Evolutionary conservation across 2,888 invertebrate species (phyloP), one percentile per base, ranked within the genome.

Genomic region (Zygogramma bicolorata): DNA sequence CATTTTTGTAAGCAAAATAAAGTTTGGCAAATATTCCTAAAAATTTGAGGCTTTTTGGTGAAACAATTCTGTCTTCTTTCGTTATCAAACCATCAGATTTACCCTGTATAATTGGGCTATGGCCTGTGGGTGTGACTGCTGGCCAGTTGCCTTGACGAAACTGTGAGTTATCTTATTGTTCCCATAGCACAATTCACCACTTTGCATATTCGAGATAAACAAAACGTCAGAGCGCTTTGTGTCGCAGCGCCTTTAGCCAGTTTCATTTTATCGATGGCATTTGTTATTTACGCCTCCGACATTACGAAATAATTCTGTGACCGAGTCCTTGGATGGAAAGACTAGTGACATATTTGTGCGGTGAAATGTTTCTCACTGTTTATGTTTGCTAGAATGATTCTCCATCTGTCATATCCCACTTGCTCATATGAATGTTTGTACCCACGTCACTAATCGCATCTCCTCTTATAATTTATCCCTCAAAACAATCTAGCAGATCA

Each of bases 151-250:
- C 53, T 53, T 53, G 53, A 53, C 53, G 53, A 22, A 53, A 53
- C 53, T 27, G 53, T 53, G 7, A 53, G 25, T 53, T 53, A 53
- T 25, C 53, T 53, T 25, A 53, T 53, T 53, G 53, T 53, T 53
- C 53, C 42, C 53, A 53, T 13, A 53, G 53, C 53, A 53, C 53
- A 53, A 22, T 49, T 49, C 49, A 3, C 49, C 49, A 49, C 22
- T 53, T 53, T 53, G 53, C 53, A 53, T 53, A 53, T 13, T n/a
- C n/a, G 53, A 53, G 53, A 53, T 53, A 53, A 53, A 53, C 53
- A 53, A 53, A n/a, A 53, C 53, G 53, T 53, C 53, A 53, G 53
- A 13, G n/a, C 13, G 25, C 53, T 53, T 27, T 53, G 53, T 53
- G 5, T 13, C n/a, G 7, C n/a, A 34, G 13, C 7, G 5, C 8